These are phyloP conservation scores for Agapetus fuscipes DNA, from an alignment of 2,888 invertebrate genomes.

Conservation along the genomic window DNA sequence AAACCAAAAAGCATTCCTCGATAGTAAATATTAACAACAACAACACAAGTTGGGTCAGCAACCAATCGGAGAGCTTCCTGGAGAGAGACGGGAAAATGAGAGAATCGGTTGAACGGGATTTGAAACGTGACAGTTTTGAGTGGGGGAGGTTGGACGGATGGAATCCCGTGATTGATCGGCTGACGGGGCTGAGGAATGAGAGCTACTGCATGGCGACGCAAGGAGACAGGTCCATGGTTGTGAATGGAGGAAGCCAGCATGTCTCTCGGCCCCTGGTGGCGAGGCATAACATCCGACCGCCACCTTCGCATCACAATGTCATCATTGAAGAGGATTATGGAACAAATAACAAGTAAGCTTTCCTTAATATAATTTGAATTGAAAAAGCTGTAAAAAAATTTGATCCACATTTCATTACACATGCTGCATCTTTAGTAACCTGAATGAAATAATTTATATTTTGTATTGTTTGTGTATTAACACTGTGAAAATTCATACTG, in stretches of 20 bases:
- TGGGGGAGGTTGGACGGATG: slow-evolving; percentile 55
- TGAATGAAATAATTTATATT: too few relatives aligned
- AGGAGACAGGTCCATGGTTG: slow-evolving; percentile 49
- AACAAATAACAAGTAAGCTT: slow-evolving; percentile 25
- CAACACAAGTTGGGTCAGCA: slow-evolving; percentile 39
- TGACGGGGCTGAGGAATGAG: slow-evolving; percentile 78
- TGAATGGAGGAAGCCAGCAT: slow-evolving; percentile 34
- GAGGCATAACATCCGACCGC: slow-evolving; percentile 33
- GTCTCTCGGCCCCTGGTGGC: slow-evolving; percentile 26
- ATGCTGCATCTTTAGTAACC: too few relatives aligned
- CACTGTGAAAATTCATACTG: too few relatives aligned
- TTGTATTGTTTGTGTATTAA: too few relatives aligned
- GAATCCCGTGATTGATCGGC: slow-evolving; percentile 83
- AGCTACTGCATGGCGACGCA: slow-evolving; percentile 84
- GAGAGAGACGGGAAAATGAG: slow-evolving; percentile 33
- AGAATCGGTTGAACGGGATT: slow-evolving; percentile 40
- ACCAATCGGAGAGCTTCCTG: slow-evolving; percentile 41
- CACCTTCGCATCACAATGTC: slow-evolving; percentile 47
- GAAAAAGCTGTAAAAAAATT: too few relatives aligned
- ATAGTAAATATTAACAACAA: slow-evolving; percentile 44
- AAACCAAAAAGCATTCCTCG: slow-evolving; percentile 37
- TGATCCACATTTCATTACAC: too few relatives aligned
- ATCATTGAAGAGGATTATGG: slow-evolving; percentile 55
- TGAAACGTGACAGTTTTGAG: slow-evolving; percentile 46
- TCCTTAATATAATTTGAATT: too few relatives aligned